A percentile compares a stretch with the other conserved stretches of the same genome.
Conservation (phyloP, 1,140 invertebrate genomes). For the Bathynomus jamesi region DNA sequence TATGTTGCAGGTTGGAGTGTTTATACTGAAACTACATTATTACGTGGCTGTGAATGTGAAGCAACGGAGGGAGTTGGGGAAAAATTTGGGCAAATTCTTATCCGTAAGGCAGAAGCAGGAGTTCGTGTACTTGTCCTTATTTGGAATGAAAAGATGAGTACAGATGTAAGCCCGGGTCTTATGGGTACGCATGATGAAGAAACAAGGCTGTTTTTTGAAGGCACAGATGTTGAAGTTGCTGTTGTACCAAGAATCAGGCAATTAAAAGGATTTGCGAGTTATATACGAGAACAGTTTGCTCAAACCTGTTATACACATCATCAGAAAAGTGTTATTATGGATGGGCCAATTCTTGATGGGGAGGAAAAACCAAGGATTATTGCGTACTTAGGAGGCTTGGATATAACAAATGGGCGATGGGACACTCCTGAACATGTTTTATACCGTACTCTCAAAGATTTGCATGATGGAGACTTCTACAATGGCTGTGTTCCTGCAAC, state of each 20-base stretch:
- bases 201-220: conserved; percentile 34
- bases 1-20: conserved; percentile 39
- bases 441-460: conserved; percentile 28
- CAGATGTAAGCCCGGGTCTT: conserved; percentile 30
- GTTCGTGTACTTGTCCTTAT: conserved; percentile 36
- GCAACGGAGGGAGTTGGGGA: conserved; percentile 25
- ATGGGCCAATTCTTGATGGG: conserved; percentile 23
- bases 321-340: conserved; percentile 37
- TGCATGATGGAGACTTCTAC: conserved; percentile 37
- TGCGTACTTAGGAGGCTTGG: conserved; percentile 37
- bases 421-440: conserved; percentile 37
- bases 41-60: conserved; percentile 25
- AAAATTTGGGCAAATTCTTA: conserved; percentile 35
- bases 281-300: conserved; percentile 33
- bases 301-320: conserved; percentile 39
- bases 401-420: conserved; percentile 38
- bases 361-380: conserved; percentile 28
- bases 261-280: conserved; percentile 26
- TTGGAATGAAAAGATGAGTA: conserved; percentile 38
- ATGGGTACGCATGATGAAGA: conserved; percentile 39
- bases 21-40: conserved; percentile 27
- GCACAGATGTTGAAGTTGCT: conserved; percentile 34
- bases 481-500: conserved; percentile 32
- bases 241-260: conserved; percentile 26
- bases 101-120: conserved; percentile 37